Evolutionary conservation across 1,140 invertebrate species (phyloP), one percentile per base, ranked within the genome.

Genomic region (Trigoniulus corallinus): DNA sequence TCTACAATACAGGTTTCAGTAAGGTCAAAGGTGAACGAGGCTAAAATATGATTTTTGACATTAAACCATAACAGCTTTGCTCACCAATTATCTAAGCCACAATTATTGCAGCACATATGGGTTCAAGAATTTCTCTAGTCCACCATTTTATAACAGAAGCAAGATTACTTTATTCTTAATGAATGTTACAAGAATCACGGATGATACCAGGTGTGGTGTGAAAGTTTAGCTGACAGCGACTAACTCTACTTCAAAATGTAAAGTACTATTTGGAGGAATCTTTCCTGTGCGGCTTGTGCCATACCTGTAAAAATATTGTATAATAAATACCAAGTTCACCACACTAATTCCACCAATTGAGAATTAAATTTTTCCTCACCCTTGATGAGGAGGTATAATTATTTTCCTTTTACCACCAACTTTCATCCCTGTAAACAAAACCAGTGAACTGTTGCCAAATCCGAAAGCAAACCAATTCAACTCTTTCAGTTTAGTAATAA

Each of bases 211-310:
- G 15, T 34, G 7, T 34, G 15, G 7, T 24, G 13, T 13, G 21
- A 3, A 22, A 10, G 10, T 47, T 79, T 77, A 88, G 62, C 80
- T 75, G 45, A 89, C 75, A 64, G 77, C n/a, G n/a, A n/a, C n/a
- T n/a, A 93, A 67, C 71, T 92, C 86, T 41, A 94, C 79, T 55
- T 91, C 86, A 65, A 92, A 94, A 3, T 85, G 70, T 46, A 94
- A 67, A 23, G 80, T 82, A 25, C 81, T 77, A 59, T 89, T 88
- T 37, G 79, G 76, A 48, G 88, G 87, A 68, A 94, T 91, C 1
- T 75, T 72, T 60, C 85, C 82, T 41, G 77, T 78, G 50, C 84
- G 84, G 66, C 81, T 80, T 39, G 72, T 67, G 34, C 86, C 86
- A 65, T 91, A 88, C 26, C 83, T 85, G 64, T 34, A 74, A 75